Base-by-base conservation (phyloP, 2,888 invertebrate species). In the Cerastoderma edule region DNA sequence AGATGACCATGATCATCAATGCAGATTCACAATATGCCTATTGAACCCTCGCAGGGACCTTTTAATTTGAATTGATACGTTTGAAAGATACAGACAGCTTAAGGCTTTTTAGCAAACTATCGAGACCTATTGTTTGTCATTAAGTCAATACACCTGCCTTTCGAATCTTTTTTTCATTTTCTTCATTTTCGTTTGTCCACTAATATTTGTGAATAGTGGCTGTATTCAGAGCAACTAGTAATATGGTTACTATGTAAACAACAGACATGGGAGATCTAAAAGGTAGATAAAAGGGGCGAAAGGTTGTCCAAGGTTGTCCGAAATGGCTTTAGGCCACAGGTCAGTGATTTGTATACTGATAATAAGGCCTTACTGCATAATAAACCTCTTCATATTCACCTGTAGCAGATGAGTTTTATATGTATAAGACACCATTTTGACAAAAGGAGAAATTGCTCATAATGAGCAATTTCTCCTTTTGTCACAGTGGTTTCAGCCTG, bases 141-240 rank as follows among this genome's bases (percentile, higher is more conserved):
- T 39, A 39, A 32, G 30, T 60, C 22, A 60, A 60, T 60, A 60
- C 60, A 60, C 60, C 60, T 60, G 60, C 33, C 22, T 60, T n/a
- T 39, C 13, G n/a, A 60, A 39, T 60, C n/a, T n/a, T 60, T 39
- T 13, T 32, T 6, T 3, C 56, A 24, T 10, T 56, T 57, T n/a
- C n/a, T n/a, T 60, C n/a, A 33, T 60, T 19, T 33, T 60, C 27
- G 32, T 39, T 32, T n/a, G 6, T 33, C 32, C 35, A 35, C 16
- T 28, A 24, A 60, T 33, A 35, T 60, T 60, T 60, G 60, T n/a
- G 39, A 60, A 24, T 60, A 39, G 24, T 35, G 39, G n/a, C 16
- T 16, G 16, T 39, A 60, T 22, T 60, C 19, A n/a, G 22, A 33
- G 35, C 39, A 16, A 22, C 39, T 39, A 27, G 60, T 60, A n/a